A percentile compares a stretch with the other conserved stretches of the same genome.
Evolutionary conservation across 1,140 invertebrate species (phyloP).

Genomic region (Philotrypesis tridentata): DNA sequence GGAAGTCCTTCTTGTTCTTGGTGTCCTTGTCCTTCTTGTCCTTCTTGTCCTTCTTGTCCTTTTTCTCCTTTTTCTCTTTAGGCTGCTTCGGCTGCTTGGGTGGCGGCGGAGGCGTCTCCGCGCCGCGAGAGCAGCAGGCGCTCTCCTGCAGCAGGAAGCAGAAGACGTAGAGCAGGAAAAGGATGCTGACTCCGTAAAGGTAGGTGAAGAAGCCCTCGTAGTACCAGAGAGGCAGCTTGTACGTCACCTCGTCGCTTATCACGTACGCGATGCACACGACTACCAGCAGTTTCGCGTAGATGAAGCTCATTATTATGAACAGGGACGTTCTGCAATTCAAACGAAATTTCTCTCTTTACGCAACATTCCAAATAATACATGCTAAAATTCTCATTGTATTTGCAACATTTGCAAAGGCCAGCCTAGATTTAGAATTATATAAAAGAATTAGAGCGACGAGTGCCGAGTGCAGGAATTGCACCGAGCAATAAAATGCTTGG

Average conservation of each 20-base stretch:
- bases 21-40: constrained; percentile 74
- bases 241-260: constrained; percentile 93
- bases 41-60: constrained; percentile 73
- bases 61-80: constrained; percentile 77
- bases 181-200: constrained; percentile 94
- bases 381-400: no score
- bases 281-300: constrained; percentile 93
- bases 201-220: constrained; percentile 99
- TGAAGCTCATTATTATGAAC: constrained; percentile 95
- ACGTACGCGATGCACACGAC: constrained; percentile 94
- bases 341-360: no score
- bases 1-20: constrained; percentile 75
- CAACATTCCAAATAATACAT: no score
- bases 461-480: no score
- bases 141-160: constrained; percentile 95
- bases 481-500: neutral
- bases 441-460: no score
- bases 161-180: constrained; percentile 97
- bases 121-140: constrained; percentile 83
- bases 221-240: constrained; percentile 91
- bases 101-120: constrained; percentile 79
- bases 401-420: no score
- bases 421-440: no score
- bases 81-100: constrained; percentile 85
- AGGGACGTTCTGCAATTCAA: constrained; percentile 86